Evolutionary conservation across 1,140 invertebrate species (phyloP).

Genomic region (Hycleus cichorii): DNA sequence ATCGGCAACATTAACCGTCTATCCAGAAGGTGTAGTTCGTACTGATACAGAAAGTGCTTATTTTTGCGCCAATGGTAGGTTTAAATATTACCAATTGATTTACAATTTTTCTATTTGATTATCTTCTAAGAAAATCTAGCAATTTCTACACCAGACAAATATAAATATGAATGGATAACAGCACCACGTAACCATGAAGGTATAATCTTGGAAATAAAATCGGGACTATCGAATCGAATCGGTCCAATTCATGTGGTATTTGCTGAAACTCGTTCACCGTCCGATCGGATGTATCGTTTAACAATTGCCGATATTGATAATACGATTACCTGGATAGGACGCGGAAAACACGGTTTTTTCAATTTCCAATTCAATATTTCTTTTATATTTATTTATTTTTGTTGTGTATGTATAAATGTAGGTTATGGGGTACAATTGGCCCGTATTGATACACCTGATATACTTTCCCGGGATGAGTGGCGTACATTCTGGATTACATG

Average conservation of each 20-base stretch:
- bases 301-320: conserved; percentile 51
- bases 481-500: conserved; percentile 56
- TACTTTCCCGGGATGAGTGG: conserved; percentile 43
- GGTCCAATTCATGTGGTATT: conserved; percentile 52
- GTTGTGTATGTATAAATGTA: conserved; percentile 29
- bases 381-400: conserved; percentile 3
- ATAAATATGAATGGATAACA: conserved; percentile 53
- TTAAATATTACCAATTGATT: not conserved
- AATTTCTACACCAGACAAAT: conserved; percentile 53
- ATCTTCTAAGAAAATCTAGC: conserved; percentile 50
- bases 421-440: conserved; percentile 52
- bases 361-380: too few species aligned
- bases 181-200: conserved; percentile 52
- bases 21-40: conserved; percentile 51
- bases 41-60: conserved; percentile 57
- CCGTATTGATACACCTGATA: conserved; percentile 46
- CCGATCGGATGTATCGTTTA: conserved; percentile 52
- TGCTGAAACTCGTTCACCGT: conserved; percentile 44
- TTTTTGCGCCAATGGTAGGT: conserved; percentile 58
- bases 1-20: conserved; percentile 48
- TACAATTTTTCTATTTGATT: too few species aligned
- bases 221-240: conserved; percentile 33
- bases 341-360: conserved; percentile 52
- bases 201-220: conserved; percentile 49
- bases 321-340: conserved; percentile 49